Evolutionary conservation across 2,888 invertebrate genomes (phyloP), one percentile per base, ranked within the genome.

Genomic region (Tetrapedia diversipes): DNA sequence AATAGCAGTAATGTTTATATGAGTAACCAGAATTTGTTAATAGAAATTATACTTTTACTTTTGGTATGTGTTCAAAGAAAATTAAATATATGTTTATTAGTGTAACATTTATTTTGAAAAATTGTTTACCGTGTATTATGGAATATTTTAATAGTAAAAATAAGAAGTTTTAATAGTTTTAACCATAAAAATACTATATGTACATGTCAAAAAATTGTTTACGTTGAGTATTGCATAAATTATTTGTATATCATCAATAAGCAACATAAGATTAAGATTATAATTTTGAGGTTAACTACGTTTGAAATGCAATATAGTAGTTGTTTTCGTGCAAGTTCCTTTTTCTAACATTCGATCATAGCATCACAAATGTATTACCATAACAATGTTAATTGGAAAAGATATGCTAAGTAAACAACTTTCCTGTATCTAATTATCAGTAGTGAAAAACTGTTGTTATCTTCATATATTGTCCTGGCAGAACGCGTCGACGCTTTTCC

Each of bases 271-370:
- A 49, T 39, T 49, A 39, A 29, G 47, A 3, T 34, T 39, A 61
- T 16, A 11, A 69, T 6, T 76, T 67, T 70, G 71, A 79, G 78
- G 78, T 78, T 78, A 78, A 59, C 29, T 77, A 24, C 34, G 34
- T 32, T 19, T 39, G n/a, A 39, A 53, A 43, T 32, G 43, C 49
- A 27, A 19, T 47, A 66, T 1, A n/a, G 24, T 16, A 27, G 43
- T 29, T 1, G 34, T 51, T 67, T 73, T 34, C n/a, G 29, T 11
- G 11, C 19, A 47, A 49, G 24, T 45, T 60, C 43, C 11, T 39
- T 53, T 47, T 19, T n/a, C n/a, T 10, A 24, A 4, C 8, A 22
- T 1, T 22, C 10, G 19, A 39, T 45, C 29, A 24, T n/a, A 47
- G 49, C 14, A 43, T 60, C 2, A 27, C 8, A n/a, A 22, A 60